phyloP scores from a whole-genome alignment of 2,888 invertebrate genomes.

The Cosmopolites sordidus region DNA sequence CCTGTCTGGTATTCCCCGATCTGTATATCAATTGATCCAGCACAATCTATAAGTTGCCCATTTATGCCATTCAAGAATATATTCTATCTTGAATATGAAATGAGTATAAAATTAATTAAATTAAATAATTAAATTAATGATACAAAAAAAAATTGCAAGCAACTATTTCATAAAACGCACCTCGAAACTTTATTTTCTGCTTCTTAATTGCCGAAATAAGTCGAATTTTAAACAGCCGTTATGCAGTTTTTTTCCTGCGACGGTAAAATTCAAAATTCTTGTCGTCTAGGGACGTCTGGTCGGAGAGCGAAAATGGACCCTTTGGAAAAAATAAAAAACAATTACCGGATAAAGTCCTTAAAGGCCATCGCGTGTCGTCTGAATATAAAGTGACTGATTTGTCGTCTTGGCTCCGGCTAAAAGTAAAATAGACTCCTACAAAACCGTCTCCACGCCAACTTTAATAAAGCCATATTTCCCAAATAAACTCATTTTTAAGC shows the following conservation, averaged over 20 bases:
- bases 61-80: too few relatives aligned
- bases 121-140: too few relatives aligned
- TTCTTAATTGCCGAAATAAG: conserved; percentile 6
- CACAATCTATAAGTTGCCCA: too few relatives aligned
- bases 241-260: conserved; percentile 6
- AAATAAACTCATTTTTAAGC: conserved; percentile 3
- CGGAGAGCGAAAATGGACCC: conserved; percentile 2
- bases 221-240: conserved; percentile 10
- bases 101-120: too few relatives aligned
- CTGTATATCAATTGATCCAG: too few relatives aligned
- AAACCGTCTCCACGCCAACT: conserved; percentile 8
- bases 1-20: too few relatives aligned
- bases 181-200: conserved; percentile 8
- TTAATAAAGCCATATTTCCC: conserved; percentile 15
- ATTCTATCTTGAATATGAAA: too few relatives aligned
- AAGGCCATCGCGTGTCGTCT: conserved; percentile 29
- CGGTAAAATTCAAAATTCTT: conserved; percentile 7
- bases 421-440: conserved; percentile 22
- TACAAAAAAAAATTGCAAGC: too few relatives aligned
- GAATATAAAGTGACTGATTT: conserved; percentile 42
- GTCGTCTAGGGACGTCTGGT: conserved; percentile 1
- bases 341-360: conserved; percentile 16
- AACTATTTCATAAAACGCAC: too few relatives aligned
- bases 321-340: conserved; percentile 15
- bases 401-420: conserved; percentile 19